A percentile compares a stretch with the other conserved stretches of the same genome.
Conservation (phyloP, 37 sponge, comb jelly and placozoan genomes). For the Oscarella lobularis region DNA sequence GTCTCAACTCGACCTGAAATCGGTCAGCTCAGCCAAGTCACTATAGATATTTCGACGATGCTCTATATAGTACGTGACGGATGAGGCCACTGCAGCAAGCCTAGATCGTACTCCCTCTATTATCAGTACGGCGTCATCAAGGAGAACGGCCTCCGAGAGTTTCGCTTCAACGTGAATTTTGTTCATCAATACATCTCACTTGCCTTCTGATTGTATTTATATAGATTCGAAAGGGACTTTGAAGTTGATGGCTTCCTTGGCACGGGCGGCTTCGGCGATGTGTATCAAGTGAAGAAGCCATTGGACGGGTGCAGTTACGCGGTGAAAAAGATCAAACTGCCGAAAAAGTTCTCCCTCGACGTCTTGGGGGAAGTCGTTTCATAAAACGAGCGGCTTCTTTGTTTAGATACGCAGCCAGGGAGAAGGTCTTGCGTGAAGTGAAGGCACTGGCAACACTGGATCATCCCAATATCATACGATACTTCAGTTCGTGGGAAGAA, state of each 20-base stretch:
- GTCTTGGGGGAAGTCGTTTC: neutral
- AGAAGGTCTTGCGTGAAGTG: constrained; percentile 83
- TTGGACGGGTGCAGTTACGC: constrained; percentile 71
- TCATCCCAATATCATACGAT: constrained; percentile 66
- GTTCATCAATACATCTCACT: constrained; percentile 1
- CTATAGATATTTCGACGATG: too few species aligned
- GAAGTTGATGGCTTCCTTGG: constrained; percentile 47
- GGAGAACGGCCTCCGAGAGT: neutral
- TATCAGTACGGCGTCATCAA: neutral
- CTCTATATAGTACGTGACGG: too few species aligned
- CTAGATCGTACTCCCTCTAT: neutral
- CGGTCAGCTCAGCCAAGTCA: too few species aligned
- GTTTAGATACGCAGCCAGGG: constrained; percentile 22
- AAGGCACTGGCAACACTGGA: constrained; percentile 66
- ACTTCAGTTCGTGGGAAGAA: constrained; percentile 84
- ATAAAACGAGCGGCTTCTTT: too few species aligned
- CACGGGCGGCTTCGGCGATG: constrained; percentile 78
- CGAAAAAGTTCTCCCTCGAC: constrained; percentile 19
- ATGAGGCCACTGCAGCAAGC: too few species aligned
- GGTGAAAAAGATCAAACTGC: constrained; percentile 65
- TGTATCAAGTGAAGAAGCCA: constrained; percentile 57
- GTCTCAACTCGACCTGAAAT: too few species aligned
- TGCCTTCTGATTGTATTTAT: constrained; percentile 13
- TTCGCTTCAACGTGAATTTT: neutral
- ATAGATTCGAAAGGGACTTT: constrained; percentile 46